Conservation (phyloP, 2,888 invertebrate species). For the Dexiosoma caninum region DNA sequence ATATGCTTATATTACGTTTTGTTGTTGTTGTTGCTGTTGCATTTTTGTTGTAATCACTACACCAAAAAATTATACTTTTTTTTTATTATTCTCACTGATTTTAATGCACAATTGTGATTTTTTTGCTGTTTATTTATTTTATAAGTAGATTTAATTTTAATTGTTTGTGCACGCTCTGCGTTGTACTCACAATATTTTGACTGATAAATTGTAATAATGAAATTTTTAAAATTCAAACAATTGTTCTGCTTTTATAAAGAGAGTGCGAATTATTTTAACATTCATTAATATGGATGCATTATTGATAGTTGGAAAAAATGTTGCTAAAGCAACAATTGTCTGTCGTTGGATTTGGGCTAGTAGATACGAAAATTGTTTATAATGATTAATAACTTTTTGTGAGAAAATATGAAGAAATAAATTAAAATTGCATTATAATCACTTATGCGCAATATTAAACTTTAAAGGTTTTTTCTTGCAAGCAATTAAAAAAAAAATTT, state of each 20-base stretch:
- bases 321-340: background rate
- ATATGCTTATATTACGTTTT: constrained; percentile 50
- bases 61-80: constrained; percentile 52
- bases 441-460: no score
- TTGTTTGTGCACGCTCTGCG: constrained; percentile 34
- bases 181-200: constrained; percentile 50
- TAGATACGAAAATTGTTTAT: no score
- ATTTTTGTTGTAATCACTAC: constrained; percentile 61
- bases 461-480: no score
- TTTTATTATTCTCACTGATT: constrained; percentile 44
- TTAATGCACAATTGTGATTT: constrained; percentile 44
- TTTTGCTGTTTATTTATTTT: constrained; percentile 21
- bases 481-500: no score
- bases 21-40: constrained; percentile 43
- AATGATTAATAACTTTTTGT: no score
- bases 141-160: constrained; percentile 52
- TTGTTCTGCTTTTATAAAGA: background rate
- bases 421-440: no score
- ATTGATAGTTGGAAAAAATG: background rate
- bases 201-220: constrained; percentile 43
- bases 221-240: constrained; percentile 19
- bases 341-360: background rate
- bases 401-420: no score
- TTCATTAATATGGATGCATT: background rate
- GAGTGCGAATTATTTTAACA: background rate